These are phyloP conservation scores for Ictidomys tridecemlineatus DNA, from an alignment of 2,113 vertebrate genomes.

Conservation along the genomic window DNA sequence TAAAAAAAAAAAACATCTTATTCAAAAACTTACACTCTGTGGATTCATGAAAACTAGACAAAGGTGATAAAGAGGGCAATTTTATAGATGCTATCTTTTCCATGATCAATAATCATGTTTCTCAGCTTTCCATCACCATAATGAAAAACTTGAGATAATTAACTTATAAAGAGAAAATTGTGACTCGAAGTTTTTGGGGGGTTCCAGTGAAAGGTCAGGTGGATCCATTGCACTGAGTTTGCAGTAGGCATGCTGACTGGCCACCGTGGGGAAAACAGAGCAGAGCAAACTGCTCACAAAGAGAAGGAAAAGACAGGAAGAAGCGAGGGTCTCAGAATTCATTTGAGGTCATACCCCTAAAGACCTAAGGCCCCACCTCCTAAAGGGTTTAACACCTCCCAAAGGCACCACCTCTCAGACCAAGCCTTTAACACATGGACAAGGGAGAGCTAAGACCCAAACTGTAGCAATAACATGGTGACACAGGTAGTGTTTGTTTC, in stretches of 20 bases:
- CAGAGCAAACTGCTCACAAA: neutral
- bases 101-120: neutral
- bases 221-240: neutral
- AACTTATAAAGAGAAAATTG: neutral
- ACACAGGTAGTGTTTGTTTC: neutral
- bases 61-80: neutral
- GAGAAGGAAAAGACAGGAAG: neutral
- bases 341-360: neutral
- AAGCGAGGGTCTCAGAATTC: too few species aligned
- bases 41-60: neutral
- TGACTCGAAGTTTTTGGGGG: neutral
- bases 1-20: neutral
- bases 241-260: too few species aligned
- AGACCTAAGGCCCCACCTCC: neutral
- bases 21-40: neutral
- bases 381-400: neutral
- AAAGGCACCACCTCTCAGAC: rapidly evolving
- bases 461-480: neutral
- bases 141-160: neutral
- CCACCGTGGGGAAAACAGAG: neutral
- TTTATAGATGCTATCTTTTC: neutral
- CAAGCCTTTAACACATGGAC: neutral
- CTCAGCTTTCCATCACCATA: neutral
- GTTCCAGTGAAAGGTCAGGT: neutral
- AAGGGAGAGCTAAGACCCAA: neutral